Evolutionary conservation across 53 echinoderm and acorn worm species (phyloP).

Genomic region (Stichopus horrens): DNA sequence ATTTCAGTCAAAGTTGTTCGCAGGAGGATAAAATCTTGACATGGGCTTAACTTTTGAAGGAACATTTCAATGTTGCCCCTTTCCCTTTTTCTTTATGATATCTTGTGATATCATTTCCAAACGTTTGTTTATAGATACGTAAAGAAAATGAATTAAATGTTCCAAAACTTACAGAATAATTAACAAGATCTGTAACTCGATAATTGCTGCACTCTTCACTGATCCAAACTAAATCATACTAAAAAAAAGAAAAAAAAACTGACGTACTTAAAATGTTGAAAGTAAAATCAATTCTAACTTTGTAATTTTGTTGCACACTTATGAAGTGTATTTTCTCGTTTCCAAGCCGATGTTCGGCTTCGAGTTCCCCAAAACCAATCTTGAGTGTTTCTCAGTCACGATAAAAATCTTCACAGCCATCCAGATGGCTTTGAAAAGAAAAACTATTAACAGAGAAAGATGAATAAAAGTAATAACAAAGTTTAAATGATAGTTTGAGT

Average conservation of each 20-base stretch:
- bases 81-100: no score
- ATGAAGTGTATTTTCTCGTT: conserved; percentile 9
- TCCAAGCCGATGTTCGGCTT: not conserved
- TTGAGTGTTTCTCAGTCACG: not conserved
- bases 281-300: not conserved
- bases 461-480: no score
- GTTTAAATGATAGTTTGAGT: no score
- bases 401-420: not conserved
- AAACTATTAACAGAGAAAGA: not conserved
- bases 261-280: not conserved
- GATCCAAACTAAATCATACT: not conserved
- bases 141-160: no score
- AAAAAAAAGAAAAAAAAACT: not conserved
- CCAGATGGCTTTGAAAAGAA: not conserved
- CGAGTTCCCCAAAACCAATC: not conserved
- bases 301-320: not conserved
- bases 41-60: no score
- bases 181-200: not conserved
- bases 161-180: not conserved
- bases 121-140: no score
- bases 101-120: no score
- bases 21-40: no score
- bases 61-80: no score
- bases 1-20: no score
- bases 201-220: not conserved